A percentile compares a stretch with the other conserved stretches of the same genome.
Evolutionary conservation across 1,140 invertebrate genomes (phyloP).

Genomic region (Phthorimaea operculella): DNA sequence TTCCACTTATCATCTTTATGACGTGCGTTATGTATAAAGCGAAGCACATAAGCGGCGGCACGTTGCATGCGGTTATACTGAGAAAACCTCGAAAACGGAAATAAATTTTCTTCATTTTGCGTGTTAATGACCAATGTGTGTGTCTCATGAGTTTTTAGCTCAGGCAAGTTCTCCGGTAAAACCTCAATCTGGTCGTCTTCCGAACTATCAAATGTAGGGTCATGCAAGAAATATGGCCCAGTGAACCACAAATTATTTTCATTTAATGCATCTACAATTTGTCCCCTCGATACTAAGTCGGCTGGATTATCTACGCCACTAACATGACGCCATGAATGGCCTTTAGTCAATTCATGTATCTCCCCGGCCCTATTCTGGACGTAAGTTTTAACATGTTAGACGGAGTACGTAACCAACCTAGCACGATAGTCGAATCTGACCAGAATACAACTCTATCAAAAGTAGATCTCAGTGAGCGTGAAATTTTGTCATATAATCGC

Average conservation of each 20-base stretch:
- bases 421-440: constrained; percentile 18
- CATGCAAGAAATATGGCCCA: constrained; percentile 1
- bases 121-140: neutral
- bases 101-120: neutral
- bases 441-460: constrained; percentile 8
- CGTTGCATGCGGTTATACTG: constrained; percentile 4
- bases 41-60: constrained; percentile 1
- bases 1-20: neutral
- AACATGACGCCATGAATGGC: constrained; percentile 37
- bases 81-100: constrained; percentile 4
- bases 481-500: constrained; percentile 3
- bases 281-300: constrained; percentile 44
- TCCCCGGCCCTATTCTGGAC: constrained; percentile 45
- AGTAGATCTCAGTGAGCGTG: neutral
- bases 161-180: neutral
- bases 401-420: constrained; percentile 17
- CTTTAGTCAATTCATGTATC: constrained; percentile 30
- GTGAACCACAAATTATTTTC: constrained; percentile 2
- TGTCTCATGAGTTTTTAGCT: neutral
- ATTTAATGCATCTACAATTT: constrained; percentile 6
- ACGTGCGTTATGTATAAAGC: neutral
- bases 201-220: neutral
- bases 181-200: neutral
- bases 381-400: constrained; percentile 6
- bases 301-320: constrained; percentile 38